Percentiles rank a stretch among this genome's conserved stretches.
Evolutionary conservation across 2,797 vertebrate genomes (phyloP).

Genomic region (Neopelma chrysocephalum): DNA sequence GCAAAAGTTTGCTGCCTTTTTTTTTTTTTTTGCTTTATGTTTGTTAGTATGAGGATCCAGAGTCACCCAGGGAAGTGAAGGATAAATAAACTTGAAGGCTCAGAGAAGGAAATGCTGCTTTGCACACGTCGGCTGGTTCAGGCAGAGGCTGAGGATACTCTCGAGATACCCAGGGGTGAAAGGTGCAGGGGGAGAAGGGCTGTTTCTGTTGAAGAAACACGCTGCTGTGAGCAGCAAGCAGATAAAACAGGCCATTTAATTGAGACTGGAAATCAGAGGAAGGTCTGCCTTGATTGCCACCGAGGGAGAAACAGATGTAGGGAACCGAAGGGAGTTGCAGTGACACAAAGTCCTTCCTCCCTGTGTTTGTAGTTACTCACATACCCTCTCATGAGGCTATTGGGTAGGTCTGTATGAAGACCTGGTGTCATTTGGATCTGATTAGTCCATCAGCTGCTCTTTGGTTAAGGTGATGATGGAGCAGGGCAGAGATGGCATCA

Average conservation of each 20-base stretch:
- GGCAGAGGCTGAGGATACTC: neutral
- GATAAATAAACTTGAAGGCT: neutral
- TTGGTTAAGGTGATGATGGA: neutral
- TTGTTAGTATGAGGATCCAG: neutral
- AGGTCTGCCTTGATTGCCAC: neutral
- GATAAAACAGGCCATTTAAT: neutral
- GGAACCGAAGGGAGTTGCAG: neutral
- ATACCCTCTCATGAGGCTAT: accelerated
- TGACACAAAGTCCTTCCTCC: neutral
- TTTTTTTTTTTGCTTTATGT: neutral
- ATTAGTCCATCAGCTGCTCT: neutral
- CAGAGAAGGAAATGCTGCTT: neutral
- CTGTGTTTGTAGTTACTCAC: neutral
- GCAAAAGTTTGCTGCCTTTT: neutral
- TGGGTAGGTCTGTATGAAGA: neutral
- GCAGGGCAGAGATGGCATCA: neutral
- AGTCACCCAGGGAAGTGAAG: neutral
- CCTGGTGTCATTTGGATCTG: neutral
- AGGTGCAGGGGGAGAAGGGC: accelerated
- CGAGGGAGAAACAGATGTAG: neutral
- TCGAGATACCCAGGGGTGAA: neutral
- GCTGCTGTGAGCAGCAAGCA: neutral
- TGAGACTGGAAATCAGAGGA: neutral
- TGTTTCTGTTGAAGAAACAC: neutral
- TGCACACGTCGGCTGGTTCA: neutral